A percentile compares a stretch with the other conserved stretches of the same genome.
Evolutionary conservation across 2,797 vertebrate genomes (phyloP).

Genomic region (Monodelphis domestica): DNA sequence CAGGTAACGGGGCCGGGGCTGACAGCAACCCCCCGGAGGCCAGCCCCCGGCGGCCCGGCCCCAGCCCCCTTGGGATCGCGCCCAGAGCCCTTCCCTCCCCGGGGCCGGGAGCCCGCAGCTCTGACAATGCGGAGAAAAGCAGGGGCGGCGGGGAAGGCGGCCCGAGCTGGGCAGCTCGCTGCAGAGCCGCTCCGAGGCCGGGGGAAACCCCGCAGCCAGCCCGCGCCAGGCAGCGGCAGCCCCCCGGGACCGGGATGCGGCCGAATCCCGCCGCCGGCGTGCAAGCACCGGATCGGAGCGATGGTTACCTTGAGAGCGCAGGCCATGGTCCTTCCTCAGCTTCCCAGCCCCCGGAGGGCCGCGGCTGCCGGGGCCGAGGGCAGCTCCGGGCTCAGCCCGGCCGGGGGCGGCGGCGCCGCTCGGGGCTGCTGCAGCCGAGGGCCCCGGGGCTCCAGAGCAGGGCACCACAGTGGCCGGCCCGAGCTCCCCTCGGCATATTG

Average conservation of each 20-base stretch:
- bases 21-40: not conserved
- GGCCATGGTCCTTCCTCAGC: constrained; percentile 91
- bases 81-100: too few species aligned
- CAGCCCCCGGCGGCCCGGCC: not conserved
- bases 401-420: constrained; percentile 77
- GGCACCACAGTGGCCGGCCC: constrained; percentile 69
- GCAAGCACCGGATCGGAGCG: constrained; percentile 81
- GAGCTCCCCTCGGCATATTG: constrained; percentile 88
- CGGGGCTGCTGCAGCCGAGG: constrained; percentile 77
- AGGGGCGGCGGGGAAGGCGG: constrained; percentile 74
- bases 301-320: constrained; percentile 98
- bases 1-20: too few species aligned
- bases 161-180: constrained; percentile 69
- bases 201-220: constrained; percentile 79
- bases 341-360: constrained; percentile 82
- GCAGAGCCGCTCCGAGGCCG: constrained; percentile 78
- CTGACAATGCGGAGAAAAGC: constrained; percentile 79
- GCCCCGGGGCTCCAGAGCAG: constrained; percentile 84
- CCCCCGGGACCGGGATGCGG: constrained; percentile 78
- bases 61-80: not conserved
- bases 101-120: constrained; percentile 75
- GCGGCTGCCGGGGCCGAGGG: constrained; percentile 78
- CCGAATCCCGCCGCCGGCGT: constrained; percentile 78
- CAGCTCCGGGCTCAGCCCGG: constrained; percentile 75
- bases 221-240: constrained; percentile 75